phyloP scores from a whole-genome alignment of 1,140 invertebrate species.

The Liolophura sinensis region DNA sequence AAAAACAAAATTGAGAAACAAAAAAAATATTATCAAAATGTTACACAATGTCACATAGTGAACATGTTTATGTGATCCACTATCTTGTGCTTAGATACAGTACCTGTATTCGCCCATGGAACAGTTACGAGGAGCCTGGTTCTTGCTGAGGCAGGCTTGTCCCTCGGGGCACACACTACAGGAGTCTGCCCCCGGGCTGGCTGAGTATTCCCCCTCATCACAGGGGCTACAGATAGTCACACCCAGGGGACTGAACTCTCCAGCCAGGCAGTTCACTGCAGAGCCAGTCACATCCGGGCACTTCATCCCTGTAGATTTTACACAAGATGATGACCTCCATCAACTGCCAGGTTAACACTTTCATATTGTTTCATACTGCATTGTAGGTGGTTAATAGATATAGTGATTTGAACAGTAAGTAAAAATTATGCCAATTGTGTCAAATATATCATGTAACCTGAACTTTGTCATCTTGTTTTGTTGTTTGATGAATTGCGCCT shows the following conservation, averaged over 20 bases:
- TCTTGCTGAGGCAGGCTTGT: constrained; percentile 26
- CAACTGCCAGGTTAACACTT: constrained; percentile 7
- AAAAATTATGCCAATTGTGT: too few species aligned
- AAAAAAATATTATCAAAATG: too few species aligned
- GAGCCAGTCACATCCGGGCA: constrained; percentile 21
- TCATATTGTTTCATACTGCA: constrained; percentile 1
- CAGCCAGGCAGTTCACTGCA: constrained; percentile 27
- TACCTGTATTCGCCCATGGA: constrained; percentile 32
- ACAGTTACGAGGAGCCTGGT: constrained; percentile 13
- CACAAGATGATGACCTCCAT: not conserved
- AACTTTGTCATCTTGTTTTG: too few species aligned
- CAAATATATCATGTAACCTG: too few species aligned
- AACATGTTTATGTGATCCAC: not conserved
- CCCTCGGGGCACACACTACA: constrained; percentile 41
- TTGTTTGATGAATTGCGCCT: too few species aligned
- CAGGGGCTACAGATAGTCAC: constrained; percentile 28
- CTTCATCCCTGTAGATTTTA: constrained; percentile 22
- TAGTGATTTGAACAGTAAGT: not conserved
- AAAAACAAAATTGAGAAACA: not conserved
- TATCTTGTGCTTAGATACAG: not conserved
- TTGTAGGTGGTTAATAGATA: not conserved
- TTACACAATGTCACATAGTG: too few species aligned
- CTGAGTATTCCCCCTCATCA: constrained; percentile 25
- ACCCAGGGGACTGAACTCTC: constrained; percentile 32
- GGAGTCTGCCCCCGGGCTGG: constrained; percentile 11